Conservation (phyloP, 2,888 invertebrate species). For the Quadroppia sp. region DNA sequence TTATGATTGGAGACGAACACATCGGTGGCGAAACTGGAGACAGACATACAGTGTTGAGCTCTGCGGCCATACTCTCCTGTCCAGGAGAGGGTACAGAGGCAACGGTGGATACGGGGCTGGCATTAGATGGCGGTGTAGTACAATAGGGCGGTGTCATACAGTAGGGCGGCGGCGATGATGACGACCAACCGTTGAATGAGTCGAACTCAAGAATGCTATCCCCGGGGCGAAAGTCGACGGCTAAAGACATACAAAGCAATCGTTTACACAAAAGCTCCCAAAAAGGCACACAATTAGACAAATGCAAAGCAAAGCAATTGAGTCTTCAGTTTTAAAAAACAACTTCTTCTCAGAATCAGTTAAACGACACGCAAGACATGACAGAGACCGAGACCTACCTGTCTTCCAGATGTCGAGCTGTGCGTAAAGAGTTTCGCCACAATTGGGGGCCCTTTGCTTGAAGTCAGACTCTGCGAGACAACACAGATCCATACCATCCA, state of each 20-base stretch:
- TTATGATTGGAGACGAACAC: slow-evolving; percentile 31
- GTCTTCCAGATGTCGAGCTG: slow-evolving; percentile 89
- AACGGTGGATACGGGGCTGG: no score
- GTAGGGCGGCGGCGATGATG: not conserved
- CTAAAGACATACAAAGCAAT: slow-evolving; percentile 23
- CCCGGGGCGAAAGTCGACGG: slow-evolving; percentile 46
- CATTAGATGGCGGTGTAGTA: slow-evolving; percentile 5
- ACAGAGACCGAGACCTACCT: slow-evolving; percentile 50
- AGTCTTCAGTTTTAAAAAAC: not conserved
- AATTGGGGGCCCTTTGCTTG: slow-evolving; percentile 72
- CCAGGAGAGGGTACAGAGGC: slow-evolving; percentile 20
- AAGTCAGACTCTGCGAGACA: slow-evolving; percentile 80
- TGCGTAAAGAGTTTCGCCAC: slow-evolving; percentile 76
- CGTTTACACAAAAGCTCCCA: slow-evolving; percentile 28
- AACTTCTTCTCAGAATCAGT: not conserved
- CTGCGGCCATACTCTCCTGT: slow-evolving; percentile 25
- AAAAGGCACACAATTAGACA: not conserved
- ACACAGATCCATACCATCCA: slow-evolving; percentile 72
- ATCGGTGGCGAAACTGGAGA: slow-evolving; percentile 32
- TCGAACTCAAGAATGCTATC: slow-evolving; percentile 49
- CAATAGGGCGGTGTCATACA: slow-evolving; percentile 6
- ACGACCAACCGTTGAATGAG: slow-evolving; percentile 45
- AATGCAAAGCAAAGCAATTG: not conserved
- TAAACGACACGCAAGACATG: not conserved
- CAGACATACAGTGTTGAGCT: slow-evolving; percentile 21